Base-by-base conservation (phyloP, 2,113 vertebrate genomes). In the Gallinago jamesoni region DNA sequence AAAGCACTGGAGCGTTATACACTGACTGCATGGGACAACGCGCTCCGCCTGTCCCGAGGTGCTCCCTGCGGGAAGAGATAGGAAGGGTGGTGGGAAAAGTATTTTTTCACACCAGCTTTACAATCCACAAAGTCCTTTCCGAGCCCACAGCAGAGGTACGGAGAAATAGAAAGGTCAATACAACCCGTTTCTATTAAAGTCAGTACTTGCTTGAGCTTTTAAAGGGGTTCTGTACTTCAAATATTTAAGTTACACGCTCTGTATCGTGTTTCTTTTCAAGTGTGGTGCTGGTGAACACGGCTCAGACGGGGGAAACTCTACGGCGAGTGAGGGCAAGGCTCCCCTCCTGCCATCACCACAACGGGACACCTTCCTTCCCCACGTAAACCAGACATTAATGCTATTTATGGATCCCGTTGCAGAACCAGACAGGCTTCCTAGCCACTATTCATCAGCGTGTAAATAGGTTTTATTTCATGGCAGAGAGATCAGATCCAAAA, bases 401-500 rank as follows among this genome's bases (percentile, higher is more conserved):
- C 77, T 95, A 95, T 96, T 97, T 94, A 95, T 83, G 92, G 91
- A 92, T 68, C 78, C 83, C 7, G 0, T n/a, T 86, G 87, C 66
- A 95, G 91, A 84, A 93, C 68, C n/a, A 93, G 92, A 87, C 94
- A 73, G 50, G 37, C 28, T 70, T 85, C 80, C 93, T 75, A 96
- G 78, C 69, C 85, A 83, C 89, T 91, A 95, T 92, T 95, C 91
- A 96, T 90, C 87, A 90, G 37, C 0, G 5, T 73, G 94, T 73
- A 94, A 95, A 87, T 35, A 62, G 59, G 41, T 70, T 92, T 92
- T 80, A 85, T 73, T 91, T 79, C 83, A 79, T 3, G 31, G 82
- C 86, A 80, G 33, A 23, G 23, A 87, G 17, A 84, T 43, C 9
- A 93, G 41, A 70, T 62, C 69, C 23, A 21, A 81, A 86, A 55